These are phyloP conservation scores for Tromatobia lineatoria DNA, from an alignment of 2,888 invertebrate genomes.

Conservation along the genomic window DNA sequence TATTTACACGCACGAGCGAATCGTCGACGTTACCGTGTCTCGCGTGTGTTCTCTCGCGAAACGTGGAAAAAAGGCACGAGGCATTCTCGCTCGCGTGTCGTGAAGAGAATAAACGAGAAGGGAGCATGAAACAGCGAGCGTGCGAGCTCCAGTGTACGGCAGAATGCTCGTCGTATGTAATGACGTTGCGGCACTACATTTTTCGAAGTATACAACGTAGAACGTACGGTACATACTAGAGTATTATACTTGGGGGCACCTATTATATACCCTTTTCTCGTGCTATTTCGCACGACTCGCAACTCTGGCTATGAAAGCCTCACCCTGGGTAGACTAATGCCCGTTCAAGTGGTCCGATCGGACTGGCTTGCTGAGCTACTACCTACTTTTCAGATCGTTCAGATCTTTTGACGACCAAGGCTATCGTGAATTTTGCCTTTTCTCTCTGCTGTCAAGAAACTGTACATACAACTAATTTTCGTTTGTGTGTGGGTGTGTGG, in stretches of 20 bases:
- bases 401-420: neutral
- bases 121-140: slow-evolving; percentile 31
- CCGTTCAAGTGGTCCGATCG: neutral
- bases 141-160: slow-evolving; percentile 1
- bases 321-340: neutral
- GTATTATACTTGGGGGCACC: neutral
- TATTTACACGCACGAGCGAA: neutral
- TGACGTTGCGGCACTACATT: slow-evolving; percentile 53
- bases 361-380: neutral
- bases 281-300: slow-evolving; percentile 15
- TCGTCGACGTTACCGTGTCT: slow-evolving; percentile 1
- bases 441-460: neutral
- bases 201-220: slow-evolving; percentile 23
- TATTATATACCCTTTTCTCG: neutral
- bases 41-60: slow-evolving; percentile 35
- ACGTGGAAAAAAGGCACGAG: slow-evolving; percentile 25
- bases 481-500: no score
- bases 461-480: no score
- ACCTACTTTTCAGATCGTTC: neutral
- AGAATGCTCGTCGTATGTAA: slow-evolving; percentile 48
- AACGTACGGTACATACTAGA: neutral
- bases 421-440: neutral
- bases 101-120: slow-evolving; percentile 5
- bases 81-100: slow-evolving; percentile 31
- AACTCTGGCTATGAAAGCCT: neutral